These are phyloP conservation scores for Cabera pusaria DNA, from an alignment of 2,888 invertebrate genomes.

Conservation along the genomic window DNA sequence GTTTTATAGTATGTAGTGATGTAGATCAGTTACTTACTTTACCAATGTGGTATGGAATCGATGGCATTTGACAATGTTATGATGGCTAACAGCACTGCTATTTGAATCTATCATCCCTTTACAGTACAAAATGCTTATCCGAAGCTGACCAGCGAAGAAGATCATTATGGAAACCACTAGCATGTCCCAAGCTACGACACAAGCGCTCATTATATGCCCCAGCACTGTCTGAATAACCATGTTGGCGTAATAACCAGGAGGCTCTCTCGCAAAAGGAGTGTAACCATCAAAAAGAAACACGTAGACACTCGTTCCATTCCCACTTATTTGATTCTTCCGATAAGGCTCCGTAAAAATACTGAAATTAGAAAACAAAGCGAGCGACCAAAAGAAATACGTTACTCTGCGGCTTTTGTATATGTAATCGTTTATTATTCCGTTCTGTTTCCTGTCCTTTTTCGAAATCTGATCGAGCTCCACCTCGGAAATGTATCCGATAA, in stretches of 20 bases:
- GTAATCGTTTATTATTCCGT: constrained; percentile 42
- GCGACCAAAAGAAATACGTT: constrained; percentile 53
- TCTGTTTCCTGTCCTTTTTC: constrained; percentile 32
- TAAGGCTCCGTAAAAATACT: constrained; percentile 57
- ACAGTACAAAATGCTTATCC: constrained; percentile 46
- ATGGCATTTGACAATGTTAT: constrained; percentile 54
- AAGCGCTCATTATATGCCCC: constrained; percentile 51
- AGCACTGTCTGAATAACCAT: constrained; percentile 54
- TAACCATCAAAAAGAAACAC: constrained; percentile 56
- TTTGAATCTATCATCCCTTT: constrained; percentile 34
- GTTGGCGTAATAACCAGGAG: constrained; percentile 56
- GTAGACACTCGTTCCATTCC: constrained; percentile 51
- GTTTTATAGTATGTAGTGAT: no score
- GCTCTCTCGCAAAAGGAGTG: constrained; percentile 49
- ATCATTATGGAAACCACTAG: constrained; percentile 58
- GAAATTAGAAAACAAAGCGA: constrained; percentile 53
- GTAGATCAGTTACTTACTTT: constrained; percentile 39
- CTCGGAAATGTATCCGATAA: constrained; percentile 51
- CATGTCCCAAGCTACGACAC: constrained; percentile 60
- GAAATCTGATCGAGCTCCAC: constrained; percentile 45
- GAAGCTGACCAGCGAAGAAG: constrained; percentile 62
- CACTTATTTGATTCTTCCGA: constrained; percentile 45
- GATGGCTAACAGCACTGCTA: constrained; percentile 34
- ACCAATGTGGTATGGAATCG: constrained; percentile 45
- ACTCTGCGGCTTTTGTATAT: constrained; percentile 48